A percentile compares a stretch with the other conserved stretches of the same genome.
These are phyloP conservation scores for Antheraea pernyi DNA, from an alignment of 1,140 invertebrate species.

Conservation along the genomic window DNA sequence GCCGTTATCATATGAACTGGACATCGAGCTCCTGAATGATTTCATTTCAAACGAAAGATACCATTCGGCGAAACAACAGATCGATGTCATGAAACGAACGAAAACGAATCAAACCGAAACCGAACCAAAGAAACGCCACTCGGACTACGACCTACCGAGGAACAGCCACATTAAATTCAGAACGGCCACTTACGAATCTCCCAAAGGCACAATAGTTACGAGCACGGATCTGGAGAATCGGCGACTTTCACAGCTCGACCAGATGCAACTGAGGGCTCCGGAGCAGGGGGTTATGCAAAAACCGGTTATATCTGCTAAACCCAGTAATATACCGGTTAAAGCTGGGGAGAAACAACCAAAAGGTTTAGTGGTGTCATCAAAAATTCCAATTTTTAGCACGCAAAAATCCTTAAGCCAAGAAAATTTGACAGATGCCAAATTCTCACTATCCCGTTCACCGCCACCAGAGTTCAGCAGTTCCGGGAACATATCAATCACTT, in stretches of 20 bases:
- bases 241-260: conserved; percentile 73
- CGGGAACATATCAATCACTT: conserved; percentile 74
- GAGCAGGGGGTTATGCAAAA: conserved; percentile 51
- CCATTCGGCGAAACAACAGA: conserved; percentile 64
- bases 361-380: conserved; percentile 63
- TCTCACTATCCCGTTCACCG: conserved; percentile 64
- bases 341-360: conserved; percentile 46
- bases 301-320: conserved; percentile 66
- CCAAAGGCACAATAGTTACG: conserved; percentile 68
- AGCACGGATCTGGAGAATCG: conserved; percentile 71
- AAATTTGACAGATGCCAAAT: conserved; percentile 67
- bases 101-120: conserved; percentile 47
- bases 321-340: conserved; percentile 76
- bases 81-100: conserved; percentile 61
- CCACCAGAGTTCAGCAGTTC: conserved; percentile 62
- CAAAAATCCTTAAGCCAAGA: conserved; percentile 75
- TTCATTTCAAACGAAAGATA: conserved; percentile 74
- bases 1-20: conserved; percentile 63
- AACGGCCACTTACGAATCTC: conserved; percentile 80
- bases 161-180: conserved; percentile 81
- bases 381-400: conserved; percentile 75
- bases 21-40: conserved; percentile 68
- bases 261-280: conserved; percentile 53
- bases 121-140: conserved; percentile 75
- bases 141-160: conserved; percentile 73